Evolutionary conservation across 2,888 invertebrate species (phyloP).

Genomic region (Listrodromus nycthemerus): DNA sequence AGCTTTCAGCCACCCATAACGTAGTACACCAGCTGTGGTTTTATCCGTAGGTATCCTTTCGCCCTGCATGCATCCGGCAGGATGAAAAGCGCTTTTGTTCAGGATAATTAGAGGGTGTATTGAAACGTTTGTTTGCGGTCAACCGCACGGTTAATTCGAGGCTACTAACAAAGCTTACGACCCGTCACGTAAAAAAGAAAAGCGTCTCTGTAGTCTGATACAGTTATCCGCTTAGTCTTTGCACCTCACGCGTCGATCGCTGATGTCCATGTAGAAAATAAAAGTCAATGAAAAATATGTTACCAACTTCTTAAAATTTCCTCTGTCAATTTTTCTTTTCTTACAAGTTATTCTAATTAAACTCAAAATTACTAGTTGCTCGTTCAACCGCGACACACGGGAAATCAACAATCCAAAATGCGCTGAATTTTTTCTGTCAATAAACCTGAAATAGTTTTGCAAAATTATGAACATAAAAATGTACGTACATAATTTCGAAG

Average conservation of each 20-base stretch:
- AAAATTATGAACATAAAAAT: background rate
- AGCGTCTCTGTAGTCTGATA: background rate
- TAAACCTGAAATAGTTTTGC: background rate
- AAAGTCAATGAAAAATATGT: background rate
- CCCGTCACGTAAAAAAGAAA: background rate
- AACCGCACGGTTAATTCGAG: constrained; percentile 51
- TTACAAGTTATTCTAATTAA: background rate
- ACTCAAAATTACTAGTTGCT: background rate
- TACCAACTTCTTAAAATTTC: background rate
- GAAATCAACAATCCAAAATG: background rate
- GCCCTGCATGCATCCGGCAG: background rate
- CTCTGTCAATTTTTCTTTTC: background rate
- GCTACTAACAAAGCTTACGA: constrained; percentile 12
- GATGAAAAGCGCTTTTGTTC: constrained; percentile 2
- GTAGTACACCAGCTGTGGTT: constrained; percentile 3
- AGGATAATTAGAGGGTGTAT: constrained; percentile 30
- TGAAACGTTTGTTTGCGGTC: constrained; percentile 44
- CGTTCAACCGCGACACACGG: background rate
- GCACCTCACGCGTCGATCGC: background rate
- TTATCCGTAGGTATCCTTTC: background rate
- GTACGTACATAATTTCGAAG: background rate
- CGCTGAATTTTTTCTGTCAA: background rate
- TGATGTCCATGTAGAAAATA: background rate
- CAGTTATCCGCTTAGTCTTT: background rate
- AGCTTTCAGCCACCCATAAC: background rate